Percentiles rank a stretch among this genome's conserved stretches.
Conservation (phyloP, 2,888 invertebrate genomes). For the Drosophila crucigera region DNA sequence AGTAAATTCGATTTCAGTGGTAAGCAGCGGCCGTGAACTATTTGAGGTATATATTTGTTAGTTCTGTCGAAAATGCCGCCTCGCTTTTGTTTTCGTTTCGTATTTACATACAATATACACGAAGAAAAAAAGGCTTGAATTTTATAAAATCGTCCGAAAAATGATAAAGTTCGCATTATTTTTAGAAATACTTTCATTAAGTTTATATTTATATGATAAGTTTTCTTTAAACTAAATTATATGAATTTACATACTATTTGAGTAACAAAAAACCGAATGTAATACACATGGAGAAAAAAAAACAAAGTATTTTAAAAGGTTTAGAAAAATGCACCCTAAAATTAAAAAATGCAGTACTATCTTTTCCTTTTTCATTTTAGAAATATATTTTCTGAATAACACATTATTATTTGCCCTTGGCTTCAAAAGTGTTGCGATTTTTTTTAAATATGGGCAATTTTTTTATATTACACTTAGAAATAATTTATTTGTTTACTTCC, state of each 20-base stretch:
- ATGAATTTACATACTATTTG: background rate
- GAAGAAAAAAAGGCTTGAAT: background rate
- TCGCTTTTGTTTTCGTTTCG: slow-evolving; percentile 39
- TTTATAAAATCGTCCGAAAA: background rate
- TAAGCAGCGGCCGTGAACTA: slow-evolving; percentile 33
- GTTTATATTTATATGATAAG: background rate
- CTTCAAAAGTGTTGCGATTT: background rate
- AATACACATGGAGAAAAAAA: background rate
- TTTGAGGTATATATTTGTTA: background rate
- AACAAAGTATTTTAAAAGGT: background rate
- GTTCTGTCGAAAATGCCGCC: slow-evolving; percentile 8
- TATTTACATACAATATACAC: slow-evolving; percentile 3
- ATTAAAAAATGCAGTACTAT: background rate
- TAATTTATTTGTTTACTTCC: background rate
- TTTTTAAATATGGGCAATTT: background rate
- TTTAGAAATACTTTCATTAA: background rate
- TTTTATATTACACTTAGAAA: background rate
- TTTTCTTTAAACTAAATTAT: background rate
- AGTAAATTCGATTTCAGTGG: background rate
- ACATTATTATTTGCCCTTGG: background rate
- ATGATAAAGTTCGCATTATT: background rate
- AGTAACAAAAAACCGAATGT: no score
- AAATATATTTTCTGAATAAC: background rate
- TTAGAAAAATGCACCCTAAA: background rate
- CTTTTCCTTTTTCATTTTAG: background rate